Evolutionary conservation across 2,888 invertebrate genomes (phyloP), one percentile per base, ranked within the genome.

Genomic region (Lamellibrachia columna): DNA sequence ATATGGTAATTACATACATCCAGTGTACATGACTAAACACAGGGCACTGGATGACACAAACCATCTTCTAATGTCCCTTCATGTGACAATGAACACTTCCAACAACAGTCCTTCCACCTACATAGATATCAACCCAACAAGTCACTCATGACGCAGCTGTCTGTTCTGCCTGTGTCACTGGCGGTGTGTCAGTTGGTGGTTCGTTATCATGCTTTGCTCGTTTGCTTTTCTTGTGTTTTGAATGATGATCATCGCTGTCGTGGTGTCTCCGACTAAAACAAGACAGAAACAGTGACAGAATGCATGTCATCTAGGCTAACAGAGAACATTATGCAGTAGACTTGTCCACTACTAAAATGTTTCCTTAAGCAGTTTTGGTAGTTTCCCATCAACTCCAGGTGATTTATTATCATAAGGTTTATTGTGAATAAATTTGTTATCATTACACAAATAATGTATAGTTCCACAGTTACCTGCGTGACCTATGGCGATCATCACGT

Each of bases 211-310:
- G 75, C 75, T 75, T 75, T n/a, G 75, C n/a, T 75, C 75, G 75
- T 75, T 75, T 75, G 75, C 75, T 75, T n/a, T 75, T 75, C n/a
- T 75, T 75, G 75, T 75, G 75, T 75, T 75, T 75, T 22, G 75
- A 75, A 75, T 75, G 75, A 6, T 75, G 75, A 75, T 75, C 75
- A 22, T 75, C 75, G 22, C 22, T 6, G 22, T 75, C 75, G 75
- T 75, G 75, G 75, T 75, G 75, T 15, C 75, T 75, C 22, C 75
- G 15, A 22, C 75, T 22, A 6, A 75, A 75, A 75, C 2, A n/a
- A 75, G 75, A 15, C 75, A 75, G 75, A 75, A 75, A 75, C n/a
- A 4, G 75, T 75, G 75, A 6, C 75, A 75, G 15, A 9, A 75
- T n/a, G n/a, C 15, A 75, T 22, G 22, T 6, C n/a, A 75, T 22